Evolutionary conservation across 2,797 vertebrate species (phyloP).

Genomic region (Lutjanus campechanus): DNA sequence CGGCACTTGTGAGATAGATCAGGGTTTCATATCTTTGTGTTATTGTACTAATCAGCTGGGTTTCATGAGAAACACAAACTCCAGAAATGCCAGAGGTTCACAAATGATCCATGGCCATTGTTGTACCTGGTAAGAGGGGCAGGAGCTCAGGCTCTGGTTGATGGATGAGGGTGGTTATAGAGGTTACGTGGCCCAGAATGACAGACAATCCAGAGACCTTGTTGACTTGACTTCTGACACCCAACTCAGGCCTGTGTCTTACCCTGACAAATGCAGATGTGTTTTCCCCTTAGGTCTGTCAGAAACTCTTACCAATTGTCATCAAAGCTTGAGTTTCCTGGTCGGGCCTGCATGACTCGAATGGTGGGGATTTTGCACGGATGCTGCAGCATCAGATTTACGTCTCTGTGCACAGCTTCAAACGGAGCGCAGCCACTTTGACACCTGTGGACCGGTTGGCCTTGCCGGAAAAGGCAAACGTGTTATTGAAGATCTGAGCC

Average conservation of each 20-base stretch:
- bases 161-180: background rate
- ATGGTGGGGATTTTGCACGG: constrained; percentile 63
- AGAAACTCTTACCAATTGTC: constrained; percentile 24
- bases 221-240: constrained; percentile 46
- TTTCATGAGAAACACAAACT: constrained; percentile 45
- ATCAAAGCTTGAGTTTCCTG: constrained; percentile 50
- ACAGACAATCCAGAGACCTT: constrained; percentile 4
- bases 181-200: constrained; percentile 1
- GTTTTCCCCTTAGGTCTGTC: constrained; percentile 16
- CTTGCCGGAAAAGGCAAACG: constrained; percentile 55
- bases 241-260: background rate
- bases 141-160: constrained; percentile 31
- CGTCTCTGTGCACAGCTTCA: constrained; percentile 62
- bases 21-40: background rate
- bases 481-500: constrained; percentile 72
- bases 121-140: constrained; percentile 37
- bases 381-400: constrained; percentile 73
- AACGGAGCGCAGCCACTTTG: constrained; percentile 63
- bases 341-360: constrained; percentile 35
- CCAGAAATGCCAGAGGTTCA: constrained; percentile 60
- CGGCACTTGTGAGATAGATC: too few species aligned
- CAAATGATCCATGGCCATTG: constrained; percentile 17
- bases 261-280: constrained; percentile 27
- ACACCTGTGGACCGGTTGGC: constrained; percentile 65
- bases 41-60: constrained; percentile 35